These are phyloP conservation scores for Meleagris gallopavo DNA, from an alignment of 2,113 vertebrate species.

Conservation along the genomic window DNA sequence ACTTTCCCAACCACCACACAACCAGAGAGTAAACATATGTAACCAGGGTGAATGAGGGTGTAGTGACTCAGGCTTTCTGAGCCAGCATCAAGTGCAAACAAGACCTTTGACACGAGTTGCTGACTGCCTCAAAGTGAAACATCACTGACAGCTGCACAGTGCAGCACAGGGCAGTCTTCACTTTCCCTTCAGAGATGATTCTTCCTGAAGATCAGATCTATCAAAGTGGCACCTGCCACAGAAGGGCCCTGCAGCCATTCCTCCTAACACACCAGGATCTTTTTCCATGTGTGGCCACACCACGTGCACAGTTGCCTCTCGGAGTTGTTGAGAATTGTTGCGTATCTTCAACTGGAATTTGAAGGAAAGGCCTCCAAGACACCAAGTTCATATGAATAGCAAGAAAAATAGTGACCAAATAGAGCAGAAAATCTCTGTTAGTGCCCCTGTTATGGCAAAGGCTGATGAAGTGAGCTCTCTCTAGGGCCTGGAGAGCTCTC, in stretches of 20 bases:
- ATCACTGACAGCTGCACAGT: conserved; percentile 14
- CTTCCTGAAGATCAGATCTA: not conserved
- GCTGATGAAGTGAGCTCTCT: not conserved
- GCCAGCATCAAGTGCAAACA: conserved; percentile 47
- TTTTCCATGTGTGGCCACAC: fast-evolving
- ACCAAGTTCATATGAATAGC: not conserved
- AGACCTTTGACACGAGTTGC: conserved; percentile 61
- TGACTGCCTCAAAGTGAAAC: conserved; percentile 16
- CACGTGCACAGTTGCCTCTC: not conserved
- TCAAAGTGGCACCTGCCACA: not conserved
- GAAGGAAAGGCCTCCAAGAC: not conserved
- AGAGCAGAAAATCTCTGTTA: not conserved
- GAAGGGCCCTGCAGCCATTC: not conserved
- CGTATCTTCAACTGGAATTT: not conserved
- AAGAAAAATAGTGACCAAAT: not conserved
- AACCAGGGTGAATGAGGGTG: conserved; percentile 17
- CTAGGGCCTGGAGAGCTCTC: fast-evolving
- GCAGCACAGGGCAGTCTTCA: not conserved
- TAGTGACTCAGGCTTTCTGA: conserved; percentile 70
- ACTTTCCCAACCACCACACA: conserved; percentile 28
- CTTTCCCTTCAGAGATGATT: not conserved
- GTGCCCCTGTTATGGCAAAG: not conserved
- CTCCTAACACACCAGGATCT: not conserved
- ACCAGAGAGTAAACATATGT: not conserved
- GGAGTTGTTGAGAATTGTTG: not conserved